A percentile compares a stretch with the other conserved stretches of the same genome.
Evolutionary conservation across 2,888 invertebrate genomes (phyloP).

Genomic region (Heliconius erato): DNA sequence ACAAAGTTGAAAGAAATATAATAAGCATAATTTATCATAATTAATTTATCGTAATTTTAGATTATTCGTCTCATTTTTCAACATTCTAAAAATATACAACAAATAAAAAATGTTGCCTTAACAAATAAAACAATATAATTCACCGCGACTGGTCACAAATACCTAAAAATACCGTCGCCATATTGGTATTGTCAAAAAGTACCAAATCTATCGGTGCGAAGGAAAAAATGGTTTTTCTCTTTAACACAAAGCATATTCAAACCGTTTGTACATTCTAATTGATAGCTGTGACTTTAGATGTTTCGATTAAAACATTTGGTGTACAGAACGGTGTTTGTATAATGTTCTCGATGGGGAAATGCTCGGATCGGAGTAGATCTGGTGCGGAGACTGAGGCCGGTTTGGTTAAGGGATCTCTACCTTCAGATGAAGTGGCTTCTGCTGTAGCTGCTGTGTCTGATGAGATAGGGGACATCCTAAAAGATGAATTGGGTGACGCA

Average conservation of each 20-base stretch:
- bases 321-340: constrained; percentile 77
- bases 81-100: constrained; percentile 7
- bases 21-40: not conserved
- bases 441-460: constrained; percentile 80
- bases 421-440: constrained; percentile 76
- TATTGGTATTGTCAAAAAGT: constrained; percentile 86
- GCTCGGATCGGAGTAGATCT: constrained; percentile 73
- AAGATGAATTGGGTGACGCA: constrained; percentile 79
- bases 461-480: constrained; percentile 81
- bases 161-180: constrained; percentile 86
- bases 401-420: constrained; percentile 68
- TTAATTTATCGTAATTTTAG: not conserved
- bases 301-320: constrained; percentile 75
- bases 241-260: constrained; percentile 68
- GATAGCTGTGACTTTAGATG: constrained; percentile 80
- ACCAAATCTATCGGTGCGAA: constrained; percentile 77
- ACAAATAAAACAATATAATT: constrained; percentile 67
- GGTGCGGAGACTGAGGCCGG: constrained; percentile 73
- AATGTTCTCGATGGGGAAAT: constrained; percentile 84
- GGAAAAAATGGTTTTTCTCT: constrained; percentile 83
- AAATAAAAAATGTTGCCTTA: constrained; percentile 61
- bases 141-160: constrained; percentile 80
- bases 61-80: not conserved
- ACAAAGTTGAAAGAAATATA: not conserved
- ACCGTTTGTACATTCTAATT: constrained; percentile 73